Percentiles rank a stretch among this genome's conserved stretches.
phyloP scores from a whole-genome alignment of 2,797 vertebrate genomes.

The Poecile montanus region DNA sequence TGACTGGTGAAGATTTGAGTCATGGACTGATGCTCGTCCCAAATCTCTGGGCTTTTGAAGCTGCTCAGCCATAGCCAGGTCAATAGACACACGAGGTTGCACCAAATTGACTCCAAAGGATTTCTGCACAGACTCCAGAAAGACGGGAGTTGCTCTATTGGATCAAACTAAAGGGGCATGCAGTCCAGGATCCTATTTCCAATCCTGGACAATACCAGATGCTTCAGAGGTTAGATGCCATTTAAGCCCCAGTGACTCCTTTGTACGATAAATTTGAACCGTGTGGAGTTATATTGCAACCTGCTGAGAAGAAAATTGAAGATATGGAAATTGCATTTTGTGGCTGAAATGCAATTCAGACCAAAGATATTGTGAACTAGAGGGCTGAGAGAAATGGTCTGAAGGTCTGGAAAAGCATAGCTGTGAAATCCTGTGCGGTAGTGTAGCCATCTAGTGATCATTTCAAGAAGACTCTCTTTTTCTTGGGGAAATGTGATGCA shows the following conservation, averaged over 20 bases:
- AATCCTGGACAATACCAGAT: conserved; percentile 9
- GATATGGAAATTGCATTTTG: conserved; percentile 61
- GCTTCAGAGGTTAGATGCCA: conserved; percentile 25
- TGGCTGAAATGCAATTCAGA: conserved; percentile 49
- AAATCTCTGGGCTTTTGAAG: not conserved
- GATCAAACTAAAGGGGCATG: not conserved
- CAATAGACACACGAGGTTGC: not conserved
- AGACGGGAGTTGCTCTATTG: not conserved
- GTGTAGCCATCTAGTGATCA: conserved; percentile 68
- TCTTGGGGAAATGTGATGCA: not conserved
- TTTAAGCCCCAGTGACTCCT: conserved; percentile 22
- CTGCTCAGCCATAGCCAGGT: not conserved
- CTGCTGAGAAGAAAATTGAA: conserved; percentile 65
- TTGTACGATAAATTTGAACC: conserved; percentile 28
- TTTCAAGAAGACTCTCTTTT: not conserved
- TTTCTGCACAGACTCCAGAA: conserved; percentile 28
- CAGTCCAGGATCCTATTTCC: conserved; percentile 19
- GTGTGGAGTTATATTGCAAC: conserved; percentile 40
- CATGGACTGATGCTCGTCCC: not conserved
- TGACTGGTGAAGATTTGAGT: not conserved
- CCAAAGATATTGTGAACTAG: not conserved
- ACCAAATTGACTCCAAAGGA: conserved; percentile 14
- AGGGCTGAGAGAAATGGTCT: not conserved
- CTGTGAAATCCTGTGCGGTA: conserved; percentile 21
- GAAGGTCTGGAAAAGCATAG: conserved; percentile 18